A percentile compares a stretch with the other conserved stretches of the same genome.
These are phyloP conservation scores for Hemiscyllium ocellatum DNA, from an alignment of 2,113 vertebrate genomes.

Conservation along the genomic window DNA sequence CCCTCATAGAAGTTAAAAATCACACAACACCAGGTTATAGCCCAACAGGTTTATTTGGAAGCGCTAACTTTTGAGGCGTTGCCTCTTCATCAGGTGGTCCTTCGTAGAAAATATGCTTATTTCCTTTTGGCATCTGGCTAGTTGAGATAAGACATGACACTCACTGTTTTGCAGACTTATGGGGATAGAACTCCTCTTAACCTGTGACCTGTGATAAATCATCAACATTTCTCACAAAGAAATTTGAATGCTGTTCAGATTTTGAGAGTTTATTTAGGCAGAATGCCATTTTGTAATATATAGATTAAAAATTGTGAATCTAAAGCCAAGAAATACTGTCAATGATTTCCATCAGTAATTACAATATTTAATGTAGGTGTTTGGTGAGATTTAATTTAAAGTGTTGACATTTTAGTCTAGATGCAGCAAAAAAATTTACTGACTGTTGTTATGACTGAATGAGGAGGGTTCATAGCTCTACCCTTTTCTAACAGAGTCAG, in stretches of 20 bases:
- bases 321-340: not conserved
- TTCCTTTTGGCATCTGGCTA: not conserved
- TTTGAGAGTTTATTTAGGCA: not conserved
- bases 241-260: not conserved
- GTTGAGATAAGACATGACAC: not conserved
- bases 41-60: no score
- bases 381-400: conserved; percentile 1
- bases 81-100: not conserved
- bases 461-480: no score
- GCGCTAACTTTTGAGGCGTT: no score
- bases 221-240: not conserved
- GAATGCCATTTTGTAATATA: not conserved
- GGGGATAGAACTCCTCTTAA: not conserved
- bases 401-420: not conserved
- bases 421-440: not conserved
- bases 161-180: not conserved
- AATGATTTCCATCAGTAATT: not conserved
- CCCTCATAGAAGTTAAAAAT: not conserved
- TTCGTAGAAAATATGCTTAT: not conserved
- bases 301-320: not conserved
- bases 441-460: no score
- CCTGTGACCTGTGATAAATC: not conserved
- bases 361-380: not conserved
- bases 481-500: no score
- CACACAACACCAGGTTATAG: no score